phyloP scores from a whole-genome alignment of 1,140 invertebrate species.

The Zaprionus lachaisei region DNA sequence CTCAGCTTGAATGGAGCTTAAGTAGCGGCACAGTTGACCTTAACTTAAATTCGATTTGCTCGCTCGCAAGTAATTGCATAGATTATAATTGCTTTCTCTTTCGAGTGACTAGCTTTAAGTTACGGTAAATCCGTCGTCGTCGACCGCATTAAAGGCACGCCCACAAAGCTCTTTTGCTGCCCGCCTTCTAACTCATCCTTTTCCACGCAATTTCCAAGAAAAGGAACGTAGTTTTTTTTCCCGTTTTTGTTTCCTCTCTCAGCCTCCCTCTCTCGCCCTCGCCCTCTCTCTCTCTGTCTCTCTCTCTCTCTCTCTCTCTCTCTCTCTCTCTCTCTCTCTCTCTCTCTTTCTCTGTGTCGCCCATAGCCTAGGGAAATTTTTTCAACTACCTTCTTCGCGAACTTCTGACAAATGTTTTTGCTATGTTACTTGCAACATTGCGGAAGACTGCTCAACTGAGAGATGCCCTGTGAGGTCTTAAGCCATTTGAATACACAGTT shows the following conservation, averaged over 20 bases:
- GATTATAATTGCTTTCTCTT: not conserved
- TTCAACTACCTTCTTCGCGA: conserved; percentile 4
- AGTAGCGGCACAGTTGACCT: not conserved
- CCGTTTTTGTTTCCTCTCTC: not conserved
- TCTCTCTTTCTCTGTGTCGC: not conserved
- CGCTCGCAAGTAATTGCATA: not conserved
- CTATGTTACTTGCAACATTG: not conserved
- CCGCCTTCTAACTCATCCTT: not conserved
- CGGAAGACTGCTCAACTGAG: not conserved
- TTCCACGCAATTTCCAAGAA: not conserved
- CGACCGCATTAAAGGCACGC: conserved; percentile 7
- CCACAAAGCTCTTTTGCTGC: not conserved
- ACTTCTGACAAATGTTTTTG: conserved; percentile 9
- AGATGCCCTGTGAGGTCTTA: not conserved
- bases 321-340: not conserved
- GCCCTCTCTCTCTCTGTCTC: not conserved
- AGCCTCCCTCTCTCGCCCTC: not conserved
- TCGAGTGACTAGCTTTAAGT: not conserved
- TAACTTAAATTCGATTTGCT: not conserved
- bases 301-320: not conserved
- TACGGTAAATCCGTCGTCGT: not conserved
- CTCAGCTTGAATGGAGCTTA: not conserved
- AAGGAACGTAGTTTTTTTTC: conserved; percentile 1
- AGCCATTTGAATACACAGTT: not conserved
- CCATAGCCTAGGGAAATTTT: conserved; percentile 2